Evolutionary conservation across 2,113 vertebrate species (phyloP), one percentile per base, ranked within the genome.

Genomic region (Bathybates hornii): DNA sequence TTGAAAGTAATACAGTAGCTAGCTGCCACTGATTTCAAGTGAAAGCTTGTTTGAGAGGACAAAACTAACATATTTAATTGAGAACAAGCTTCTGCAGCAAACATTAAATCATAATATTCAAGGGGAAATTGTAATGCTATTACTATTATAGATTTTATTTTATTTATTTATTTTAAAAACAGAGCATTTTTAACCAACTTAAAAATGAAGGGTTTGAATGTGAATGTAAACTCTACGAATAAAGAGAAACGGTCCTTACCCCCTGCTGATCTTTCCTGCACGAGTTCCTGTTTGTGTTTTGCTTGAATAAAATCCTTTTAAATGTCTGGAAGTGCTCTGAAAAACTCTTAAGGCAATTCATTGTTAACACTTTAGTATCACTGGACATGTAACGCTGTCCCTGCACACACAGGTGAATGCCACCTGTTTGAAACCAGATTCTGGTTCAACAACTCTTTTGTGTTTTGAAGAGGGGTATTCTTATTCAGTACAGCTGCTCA

Each of bases 381-480:
- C 81, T 7, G 54, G 5, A 7, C 6, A 34, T 9, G 17, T 7
- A 38, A 48, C 2, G 50, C 66, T 43, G 36, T 71, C 17, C 5
- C 43, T 5, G 7, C 52, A 63, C 16, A 43, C 48, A 36, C 29
- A n/a, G 27, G 57, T 48, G 53, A 83, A 71, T 29, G 68, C 71
- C 19, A 8, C 50, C 57, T 7, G 29, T 83, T 16, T 61, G 29
- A 82, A 68, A 29, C 61, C 56, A 41, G 83, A 90, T 90, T 93
- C 87, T 61, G 88, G 89, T 91, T 52, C 6, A 85, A 80, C 92
- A 36, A 82, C 92, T 89, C 27, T 9, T 50, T 27, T 80, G 27
- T 56, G 48, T 83, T 61, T 81, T 14, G 54, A 29, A 71, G 57
- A 24, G 66, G 57, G n/a, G 66, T 5, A 27, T 54, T 32, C 36